These are phyloP conservation scores for Malurus splendens DNA, from an alignment of 2,797 vertebrate genomes.

Conservation along the genomic window DNA sequence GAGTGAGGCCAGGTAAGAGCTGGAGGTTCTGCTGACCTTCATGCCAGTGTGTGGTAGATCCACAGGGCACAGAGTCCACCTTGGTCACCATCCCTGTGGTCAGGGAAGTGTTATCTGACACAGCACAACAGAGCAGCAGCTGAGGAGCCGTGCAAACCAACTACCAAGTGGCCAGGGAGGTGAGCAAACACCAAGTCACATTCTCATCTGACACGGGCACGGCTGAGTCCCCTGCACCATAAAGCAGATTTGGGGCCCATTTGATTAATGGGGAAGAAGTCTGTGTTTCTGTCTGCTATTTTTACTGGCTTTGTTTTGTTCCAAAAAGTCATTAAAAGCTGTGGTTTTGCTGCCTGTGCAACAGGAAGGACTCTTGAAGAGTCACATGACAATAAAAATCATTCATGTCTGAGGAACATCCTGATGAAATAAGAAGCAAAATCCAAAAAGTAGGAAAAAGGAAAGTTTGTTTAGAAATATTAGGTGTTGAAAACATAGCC, in stretches of 20 bases:
- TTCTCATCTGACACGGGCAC: not conserved
- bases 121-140: not conserved
- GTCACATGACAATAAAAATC: not conserved
- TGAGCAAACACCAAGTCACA: not conserved
- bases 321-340: not conserved
- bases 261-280: not conserved
- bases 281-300: not conserved
- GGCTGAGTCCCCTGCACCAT: not conserved
- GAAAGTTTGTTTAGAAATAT: not conserved
- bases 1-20: not conserved
- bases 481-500: not conserved
- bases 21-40: not conserved
- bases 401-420: not conserved
- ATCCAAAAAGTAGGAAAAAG: not conserved
- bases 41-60: not conserved
- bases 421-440: not conserved
- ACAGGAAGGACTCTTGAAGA: not conserved
- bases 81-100: rapidly evolving
- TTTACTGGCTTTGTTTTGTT: not conserved
- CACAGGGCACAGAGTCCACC: rapidly evolving
- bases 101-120: not conserved
- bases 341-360: not conserved
- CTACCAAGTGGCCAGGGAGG: not conserved
- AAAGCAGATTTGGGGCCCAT: not conserved
- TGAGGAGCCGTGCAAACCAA: not conserved